Base-by-base conservation (phyloP, 2,113 vertebrate species). In the Tor tambroides region DNA sequence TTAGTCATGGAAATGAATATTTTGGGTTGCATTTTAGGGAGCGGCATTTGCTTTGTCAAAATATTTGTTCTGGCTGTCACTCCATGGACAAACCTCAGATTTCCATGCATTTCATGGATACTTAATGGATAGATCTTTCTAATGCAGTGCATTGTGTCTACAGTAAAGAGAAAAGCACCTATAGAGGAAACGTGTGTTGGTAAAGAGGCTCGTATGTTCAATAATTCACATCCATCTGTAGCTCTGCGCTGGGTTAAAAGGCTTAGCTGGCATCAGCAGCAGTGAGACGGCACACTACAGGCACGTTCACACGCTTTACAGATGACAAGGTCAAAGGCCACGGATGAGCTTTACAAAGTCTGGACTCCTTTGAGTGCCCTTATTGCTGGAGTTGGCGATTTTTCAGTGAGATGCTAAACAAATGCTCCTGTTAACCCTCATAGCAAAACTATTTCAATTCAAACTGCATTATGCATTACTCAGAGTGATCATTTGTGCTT, bases 221-320 rank as follows among this genome's bases (percentile, higher is more conserved):
- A 88, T 75, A 80, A 85, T 81, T 85, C 6, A 88, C 65, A 43
- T 14, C 38, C 77, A 85, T 85, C 56, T 51, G 67, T 59, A 49
- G n/a, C 30, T 72, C 56, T n/a, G 43, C 11, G 19, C 51, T 38
- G 71, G 65, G 83, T 85, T 85, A 85, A 74, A 74, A 85, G 63
- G 76, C 38, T 87, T 51, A 80, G 82, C 74, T 21, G 74, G 26
- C n/a, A 69, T 41, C 72, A 46, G 41, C 72, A 84, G 61, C 2
- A 26, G 72, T 69, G 26, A 84, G 75, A 78, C 11, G 23, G 21
- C 54, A 17, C 78, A 61, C 32, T 80, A 80, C 54, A n/a, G 32
- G 4, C 21, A 38, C 35, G 4, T 63, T 63, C 30, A 80, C 14
- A 61, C 21, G 17, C 77, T 59, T n/a, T 59, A 59, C 54, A 80